These are phyloP conservation scores for Camponotus pennsylvanicus DNA, from an alignment of 1,140 invertebrate genomes.

Conservation along the genomic window DNA sequence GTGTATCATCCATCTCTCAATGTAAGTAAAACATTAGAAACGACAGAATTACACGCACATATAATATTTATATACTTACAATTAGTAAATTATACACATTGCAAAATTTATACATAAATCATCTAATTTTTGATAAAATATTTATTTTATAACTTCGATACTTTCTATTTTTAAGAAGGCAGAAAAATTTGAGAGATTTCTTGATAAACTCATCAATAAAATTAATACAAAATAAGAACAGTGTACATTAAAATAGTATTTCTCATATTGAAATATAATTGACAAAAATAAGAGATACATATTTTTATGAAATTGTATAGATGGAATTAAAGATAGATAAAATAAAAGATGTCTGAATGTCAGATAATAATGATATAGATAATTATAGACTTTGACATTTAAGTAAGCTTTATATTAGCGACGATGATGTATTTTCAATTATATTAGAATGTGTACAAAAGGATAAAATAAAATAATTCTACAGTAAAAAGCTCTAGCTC, in stretches of 20 bases:
- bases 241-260: neutral
- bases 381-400: neutral
- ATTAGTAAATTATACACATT: neutral
- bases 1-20: neutral
- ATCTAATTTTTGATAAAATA: neutral
- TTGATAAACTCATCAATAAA: neutral
- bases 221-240: neutral
- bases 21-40: conserved; percentile 24
- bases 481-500: neutral
- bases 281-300: neutral
- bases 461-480: neutral
- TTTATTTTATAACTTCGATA: neutral
- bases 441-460: conserved; percentile 17
- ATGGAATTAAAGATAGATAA: neutral
- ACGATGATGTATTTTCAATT: neutral
- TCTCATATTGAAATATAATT: neutral
- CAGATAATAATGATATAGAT: neutral
- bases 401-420: neutral
- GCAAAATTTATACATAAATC: neutral
- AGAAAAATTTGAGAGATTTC: neutral
- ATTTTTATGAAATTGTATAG: neutral
- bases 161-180: neutral
- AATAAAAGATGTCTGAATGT: no score
- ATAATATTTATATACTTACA: neutral
- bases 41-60: neutral